A percentile compares a stretch with the other conserved stretches of the same genome.
Conservation (phyloP, 1,140 invertebrate species). For the Drosophila fuyamai region DNA sequence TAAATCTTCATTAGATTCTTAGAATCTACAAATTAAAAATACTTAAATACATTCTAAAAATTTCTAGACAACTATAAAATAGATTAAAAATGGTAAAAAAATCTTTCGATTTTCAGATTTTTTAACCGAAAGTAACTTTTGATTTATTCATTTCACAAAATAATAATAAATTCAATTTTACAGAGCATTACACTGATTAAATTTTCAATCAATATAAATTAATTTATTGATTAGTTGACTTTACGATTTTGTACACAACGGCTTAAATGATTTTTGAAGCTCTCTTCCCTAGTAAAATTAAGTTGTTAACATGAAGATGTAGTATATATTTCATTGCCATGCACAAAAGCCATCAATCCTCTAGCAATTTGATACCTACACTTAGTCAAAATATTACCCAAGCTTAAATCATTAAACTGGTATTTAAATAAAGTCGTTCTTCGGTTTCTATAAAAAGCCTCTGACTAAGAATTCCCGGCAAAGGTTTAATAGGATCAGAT, state of each 20-base stretch:
- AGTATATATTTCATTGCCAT: neutral
- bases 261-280: neutral
- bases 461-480: constrained; percentile 1
- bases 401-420: neutral
- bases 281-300: neutral
- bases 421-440: constrained; percentile 26
- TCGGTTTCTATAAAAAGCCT: neutral
- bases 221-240: too few species aligned
- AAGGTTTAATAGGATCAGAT: constrained; percentile 23
- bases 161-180: too few species aligned
- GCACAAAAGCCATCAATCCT: neutral
- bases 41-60: too few species aligned
- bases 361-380: neutral
- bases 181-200: too few species aligned
- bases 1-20: neutral
- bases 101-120: too few species aligned
- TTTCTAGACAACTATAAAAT: too few species aligned
- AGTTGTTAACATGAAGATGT: neutral
- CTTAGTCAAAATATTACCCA: neutral
- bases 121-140: too few species aligned
- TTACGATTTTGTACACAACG: too few species aligned
- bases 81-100: too few species aligned
- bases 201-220: too few species aligned
- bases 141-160: too few species aligned
- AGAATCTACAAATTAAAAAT: neutral